phyloP scores from a whole-genome alignment of 1,140 invertebrate genomes.

The Papilio glaucus region DNA sequence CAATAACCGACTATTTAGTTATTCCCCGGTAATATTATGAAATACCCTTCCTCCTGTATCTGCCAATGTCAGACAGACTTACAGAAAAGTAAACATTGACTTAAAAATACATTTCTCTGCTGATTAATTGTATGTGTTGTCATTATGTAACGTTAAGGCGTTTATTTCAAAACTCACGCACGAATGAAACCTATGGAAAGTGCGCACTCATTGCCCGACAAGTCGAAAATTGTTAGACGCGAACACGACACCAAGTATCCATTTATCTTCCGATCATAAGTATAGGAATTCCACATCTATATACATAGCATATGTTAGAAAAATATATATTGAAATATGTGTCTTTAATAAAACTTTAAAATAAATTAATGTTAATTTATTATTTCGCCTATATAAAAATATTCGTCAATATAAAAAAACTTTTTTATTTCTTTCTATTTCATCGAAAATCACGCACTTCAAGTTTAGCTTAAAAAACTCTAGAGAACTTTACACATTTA shows the following conservation, averaged over 20 bases:
- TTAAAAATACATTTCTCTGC: too few species aligned
- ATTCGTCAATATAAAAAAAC: neutral
- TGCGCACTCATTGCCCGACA: neutral
- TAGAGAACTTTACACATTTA: neutral
- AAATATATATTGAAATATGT: too few species aligned
- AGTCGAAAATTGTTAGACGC: constrained; percentile 6
- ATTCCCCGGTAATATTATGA: too few species aligned
- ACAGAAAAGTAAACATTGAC: too few species aligned
- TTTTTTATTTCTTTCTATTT: neutral
- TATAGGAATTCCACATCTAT: neutral
- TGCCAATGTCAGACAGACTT: too few species aligned
- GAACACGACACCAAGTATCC: neutral
- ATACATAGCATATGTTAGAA: neutral
- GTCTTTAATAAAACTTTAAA: too few species aligned
- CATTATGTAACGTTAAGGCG: neutral
- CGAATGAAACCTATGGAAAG: neutral
- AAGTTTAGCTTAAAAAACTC: neutral
- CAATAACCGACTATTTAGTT: too few species aligned
- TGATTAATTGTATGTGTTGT: too few species aligned
- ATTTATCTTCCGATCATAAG: neutral
- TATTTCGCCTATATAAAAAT: neutral
- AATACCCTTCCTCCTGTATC: too few species aligned
- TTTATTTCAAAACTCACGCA: neutral
- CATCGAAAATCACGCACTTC: neutral
- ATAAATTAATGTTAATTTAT: too few species aligned